Evolutionary conservation across 1,140 invertebrate genomes (phyloP).

Genomic region (Drosophila santomea): DNA sequence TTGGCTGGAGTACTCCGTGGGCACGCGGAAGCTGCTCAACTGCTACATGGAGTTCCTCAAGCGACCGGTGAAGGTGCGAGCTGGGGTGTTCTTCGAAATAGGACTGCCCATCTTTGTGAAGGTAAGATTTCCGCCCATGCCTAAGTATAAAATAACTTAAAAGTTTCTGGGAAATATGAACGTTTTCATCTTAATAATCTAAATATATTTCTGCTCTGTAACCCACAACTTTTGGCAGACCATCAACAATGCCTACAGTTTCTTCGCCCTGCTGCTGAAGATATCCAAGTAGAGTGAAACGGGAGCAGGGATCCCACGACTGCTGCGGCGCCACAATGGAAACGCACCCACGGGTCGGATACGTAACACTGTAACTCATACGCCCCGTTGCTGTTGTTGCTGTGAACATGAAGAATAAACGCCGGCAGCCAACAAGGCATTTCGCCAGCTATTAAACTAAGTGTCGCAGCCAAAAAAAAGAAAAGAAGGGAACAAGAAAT

Average conservation of each 20-base stretch:
- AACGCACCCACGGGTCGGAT: slow-evolving; percentile 47
- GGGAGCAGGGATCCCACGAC: not conserved
- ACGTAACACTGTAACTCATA: slow-evolving; percentile 53
- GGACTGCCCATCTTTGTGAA: slow-evolving; percentile 77
- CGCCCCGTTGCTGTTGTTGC: slow-evolving; percentile 22
- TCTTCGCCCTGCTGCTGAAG: slow-evolving; percentile 76
- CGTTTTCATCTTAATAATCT: not conserved
- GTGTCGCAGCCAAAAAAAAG: slow-evolving; percentile 56
- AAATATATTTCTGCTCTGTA: not conserved
- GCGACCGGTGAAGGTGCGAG: slow-evolving; percentile 59
- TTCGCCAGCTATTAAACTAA: slow-evolving; percentile 67
- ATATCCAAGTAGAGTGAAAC: slow-evolving; percentile 56
- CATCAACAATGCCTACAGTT: slow-evolving; percentile 78
- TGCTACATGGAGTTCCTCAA: slow-evolving; percentile 77
- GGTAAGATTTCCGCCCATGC: slow-evolving; percentile 23
- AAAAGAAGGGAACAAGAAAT: slow-evolving; percentile 30
- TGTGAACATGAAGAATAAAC: slow-evolving; percentile 46
- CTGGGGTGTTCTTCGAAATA: slow-evolving; percentile 74
- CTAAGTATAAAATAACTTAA: not conserved
- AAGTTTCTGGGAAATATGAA: not conserved
- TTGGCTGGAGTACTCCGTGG: slow-evolving; percentile 67
- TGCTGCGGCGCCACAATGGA: slow-evolving; percentile 21
- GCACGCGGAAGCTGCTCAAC: slow-evolving; percentile 67
- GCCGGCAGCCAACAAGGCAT: slow-evolving; percentile 51
- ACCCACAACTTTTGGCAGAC: slow-evolving; percentile 41